A percentile compares a stretch with the other conserved stretches of the same genome.
Evolutionary conservation across 1,140 invertebrate species (phyloP).

Genomic region (Cherax quadricarinatus): DNA sequence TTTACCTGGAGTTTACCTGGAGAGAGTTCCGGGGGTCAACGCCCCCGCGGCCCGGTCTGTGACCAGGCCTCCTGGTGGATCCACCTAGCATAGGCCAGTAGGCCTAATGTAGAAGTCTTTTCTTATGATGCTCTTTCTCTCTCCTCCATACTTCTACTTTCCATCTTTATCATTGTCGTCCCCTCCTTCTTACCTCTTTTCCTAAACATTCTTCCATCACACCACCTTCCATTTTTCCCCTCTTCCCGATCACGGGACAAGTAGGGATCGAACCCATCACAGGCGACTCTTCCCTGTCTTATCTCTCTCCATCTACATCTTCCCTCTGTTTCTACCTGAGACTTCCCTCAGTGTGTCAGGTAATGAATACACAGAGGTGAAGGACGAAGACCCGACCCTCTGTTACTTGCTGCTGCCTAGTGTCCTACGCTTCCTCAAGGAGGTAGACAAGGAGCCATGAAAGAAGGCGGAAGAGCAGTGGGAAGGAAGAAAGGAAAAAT

Average conservation of each 20-base stretch:
- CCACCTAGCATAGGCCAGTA: too few species aligned
- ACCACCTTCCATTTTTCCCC: background rate
- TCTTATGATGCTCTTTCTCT: background rate
- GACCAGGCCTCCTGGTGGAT: too few species aligned
- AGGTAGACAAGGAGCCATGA: background rate
- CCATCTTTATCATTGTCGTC: constrained; percentile 19
- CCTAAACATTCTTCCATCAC: background rate
- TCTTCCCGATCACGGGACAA: too few species aligned
- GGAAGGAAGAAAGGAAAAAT: background rate
- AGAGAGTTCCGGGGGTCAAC: too few species aligned
- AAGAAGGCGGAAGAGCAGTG: background rate
- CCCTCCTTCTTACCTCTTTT: background rate
- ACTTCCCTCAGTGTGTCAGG: background rate
- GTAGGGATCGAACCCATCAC: too few species aligned
- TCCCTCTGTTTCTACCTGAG: too few species aligned
- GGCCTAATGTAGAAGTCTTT: background rate
- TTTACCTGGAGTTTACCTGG: too few species aligned
- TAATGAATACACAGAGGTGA: background rate
- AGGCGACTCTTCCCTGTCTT: background rate
- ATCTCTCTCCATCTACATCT: background rate
- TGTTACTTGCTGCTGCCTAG: background rate
- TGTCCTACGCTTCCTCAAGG: background rate
- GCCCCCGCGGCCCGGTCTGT: too few species aligned
- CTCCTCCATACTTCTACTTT: constrained; percentile 11
- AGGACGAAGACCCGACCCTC: background rate